Evolutionary conservation across 2,888 invertebrate species (phyloP), one percentile per base, ranked within the genome.

Genomic region (Dicyrtoma fusca): DNA sequence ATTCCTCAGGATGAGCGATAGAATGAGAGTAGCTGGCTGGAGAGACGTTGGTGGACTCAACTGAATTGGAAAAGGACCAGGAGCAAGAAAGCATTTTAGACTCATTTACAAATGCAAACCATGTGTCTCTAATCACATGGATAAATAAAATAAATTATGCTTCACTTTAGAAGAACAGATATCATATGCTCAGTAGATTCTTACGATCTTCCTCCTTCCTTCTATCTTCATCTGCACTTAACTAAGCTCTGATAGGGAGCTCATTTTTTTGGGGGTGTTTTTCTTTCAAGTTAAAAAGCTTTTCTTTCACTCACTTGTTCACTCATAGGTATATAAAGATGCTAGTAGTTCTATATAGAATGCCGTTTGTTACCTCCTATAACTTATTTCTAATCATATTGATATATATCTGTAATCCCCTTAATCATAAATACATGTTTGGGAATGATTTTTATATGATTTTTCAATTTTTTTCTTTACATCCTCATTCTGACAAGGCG

Each of bases 91-190:
- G 17, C 63, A 23, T 63, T 53, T 65, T 34, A 64, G 64, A n/a
- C 65, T 51, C 65, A 63, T 63, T 64, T 64, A 47, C 64, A 49
- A 64, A 64, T 64, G 64, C 64, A 64, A 63, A 51, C 65, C 26
- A 55, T 68, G 57, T 57, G 57, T 68, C 68, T 68, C 57, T 68
- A 68, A 68, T 68, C 68, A 68, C 68, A 59, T 68, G 59, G 68
- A 68, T 57, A 68, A 68, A 57, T 57, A 68, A 68, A 68, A 68
- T 68, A 68, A 57, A 68, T 61, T 44, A 42, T 61, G 26, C 17
- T 51, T 44, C 64, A 47, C 47, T 47, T 17, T 11, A 14, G 5
- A 49, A 49, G 19, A 49, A 49, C 49, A 55, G 4, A 5, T 14
- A 42, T 42, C 19, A 61, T 44, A 42, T 34, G 13, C 17, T 4